These are phyloP conservation scores for Geotrypetes seraphini DNA, from an alignment of 2,797 vertebrate species.

Conservation along the genomic window DNA sequence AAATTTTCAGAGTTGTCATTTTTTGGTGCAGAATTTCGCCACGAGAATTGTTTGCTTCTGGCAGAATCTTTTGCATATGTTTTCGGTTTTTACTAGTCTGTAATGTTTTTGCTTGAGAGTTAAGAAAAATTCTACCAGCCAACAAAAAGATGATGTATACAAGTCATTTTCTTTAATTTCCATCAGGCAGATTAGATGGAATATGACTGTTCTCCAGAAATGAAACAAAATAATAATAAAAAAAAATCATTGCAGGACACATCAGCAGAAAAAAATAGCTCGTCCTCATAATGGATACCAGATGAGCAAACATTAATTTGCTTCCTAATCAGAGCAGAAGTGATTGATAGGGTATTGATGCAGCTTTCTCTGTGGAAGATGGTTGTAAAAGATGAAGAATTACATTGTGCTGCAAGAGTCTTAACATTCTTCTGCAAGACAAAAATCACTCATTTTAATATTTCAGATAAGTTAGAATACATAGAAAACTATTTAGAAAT, in stretches of 20 bases:
- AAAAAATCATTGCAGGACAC: neutral
- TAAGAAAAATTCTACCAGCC: neutral
- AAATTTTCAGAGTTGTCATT: too few species aligned
- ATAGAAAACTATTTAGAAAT: too few species aligned
- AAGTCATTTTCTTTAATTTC: neutral
- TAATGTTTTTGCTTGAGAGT: neutral
- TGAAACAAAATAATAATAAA: neutral
- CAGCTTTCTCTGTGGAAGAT: constrained; percentile 5
- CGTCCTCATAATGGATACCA: constrained; percentile 4
- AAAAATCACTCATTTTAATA: too few species aligned
- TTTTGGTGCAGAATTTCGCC: too few species aligned
- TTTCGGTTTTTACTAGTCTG: too few species aligned
- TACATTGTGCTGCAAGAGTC: neutral
- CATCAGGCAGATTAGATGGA: neutral
- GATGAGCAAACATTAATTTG: constrained; percentile 18
- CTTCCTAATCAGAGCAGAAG: constrained; percentile 10
- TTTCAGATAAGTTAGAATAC: too few species aligned
- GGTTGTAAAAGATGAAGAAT: too few species aligned
- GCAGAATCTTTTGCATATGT: too few species aligned
- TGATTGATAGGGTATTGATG: constrained; percentile 19
- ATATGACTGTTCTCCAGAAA: neutral
- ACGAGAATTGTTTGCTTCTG: too few species aligned
- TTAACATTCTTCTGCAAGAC: too few species aligned
- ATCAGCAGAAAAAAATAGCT: neutral
- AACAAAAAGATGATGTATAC: neutral